phyloP scores from a whole-genome alignment of 2,797 vertebrate genomes.

The Rhinophrynus dorsalis region DNA sequence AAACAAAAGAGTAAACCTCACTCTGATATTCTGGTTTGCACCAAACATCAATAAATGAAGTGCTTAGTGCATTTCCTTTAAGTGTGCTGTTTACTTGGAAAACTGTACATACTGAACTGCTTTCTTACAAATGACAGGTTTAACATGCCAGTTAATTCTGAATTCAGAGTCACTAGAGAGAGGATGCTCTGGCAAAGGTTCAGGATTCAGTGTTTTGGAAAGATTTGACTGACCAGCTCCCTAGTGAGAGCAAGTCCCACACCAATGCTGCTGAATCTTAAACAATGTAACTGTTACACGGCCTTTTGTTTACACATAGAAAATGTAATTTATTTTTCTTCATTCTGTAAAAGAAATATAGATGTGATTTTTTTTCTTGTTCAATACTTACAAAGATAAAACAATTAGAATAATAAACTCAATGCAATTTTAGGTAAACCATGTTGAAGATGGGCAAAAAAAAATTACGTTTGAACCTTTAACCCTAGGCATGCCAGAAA shows the following conservation, averaged over 20 bases:
- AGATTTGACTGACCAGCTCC: conserved; percentile 64
- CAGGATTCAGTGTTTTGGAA: conserved; percentile 68
- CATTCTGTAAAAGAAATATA: too few relatives aligned
- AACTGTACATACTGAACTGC: conserved; percentile 53
- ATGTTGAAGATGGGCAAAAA: too few relatives aligned
- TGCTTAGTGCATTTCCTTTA: conserved; percentile 53
- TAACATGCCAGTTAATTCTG: conserved; percentile 56
- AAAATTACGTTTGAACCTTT: too few relatives aligned
- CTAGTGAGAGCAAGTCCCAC: conserved; percentile 59
- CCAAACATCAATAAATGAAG: conserved; percentile 12
- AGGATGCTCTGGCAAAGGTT: conserved; percentile 63
- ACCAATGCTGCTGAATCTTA: conserved; percentile 59
- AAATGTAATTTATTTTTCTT: too few relatives aligned
- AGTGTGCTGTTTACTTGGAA: background rate
- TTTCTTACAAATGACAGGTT: conserved; percentile 57
- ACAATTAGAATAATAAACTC: too few relatives aligned
- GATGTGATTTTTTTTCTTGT: too few relatives aligned
- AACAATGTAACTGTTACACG: conserved; percentile 61
- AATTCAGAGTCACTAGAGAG: conserved; percentile 59
- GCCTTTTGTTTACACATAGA: conserved; percentile 42
- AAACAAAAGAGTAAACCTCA: too few relatives aligned
- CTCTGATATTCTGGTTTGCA: background rate
- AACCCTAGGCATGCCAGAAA: too few relatives aligned
- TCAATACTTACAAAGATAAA: too few relatives aligned
- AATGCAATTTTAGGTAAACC: too few relatives aligned